Conservation (phyloP, 2,888 invertebrate genomes). For the Drosophila engyochracea region DNA sequence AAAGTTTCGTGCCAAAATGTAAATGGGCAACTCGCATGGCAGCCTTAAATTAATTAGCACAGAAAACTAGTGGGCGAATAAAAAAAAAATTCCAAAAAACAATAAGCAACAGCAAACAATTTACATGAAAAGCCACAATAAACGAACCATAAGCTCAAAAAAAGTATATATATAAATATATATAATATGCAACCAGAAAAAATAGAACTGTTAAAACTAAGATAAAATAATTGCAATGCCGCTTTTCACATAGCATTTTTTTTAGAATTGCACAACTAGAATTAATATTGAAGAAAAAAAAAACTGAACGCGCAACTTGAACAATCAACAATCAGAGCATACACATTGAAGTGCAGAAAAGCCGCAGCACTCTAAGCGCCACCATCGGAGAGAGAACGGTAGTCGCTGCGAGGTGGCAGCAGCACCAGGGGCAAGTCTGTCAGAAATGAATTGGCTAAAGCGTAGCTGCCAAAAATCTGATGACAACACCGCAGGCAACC, state of each 20-base stretch:
- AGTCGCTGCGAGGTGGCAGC: neutral
- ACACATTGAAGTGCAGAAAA: conserved; percentile 50
- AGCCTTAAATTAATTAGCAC: conserved; percentile 79
- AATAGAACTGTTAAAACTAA: conserved; percentile 21
- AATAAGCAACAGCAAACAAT: conserved; percentile 58
- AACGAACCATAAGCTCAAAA: conserved; percentile 52
- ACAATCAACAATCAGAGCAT: conserved; percentile 76
- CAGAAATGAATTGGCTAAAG: conserved; percentile 43
- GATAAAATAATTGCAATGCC: conserved; percentile 41
- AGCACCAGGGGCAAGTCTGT: neutral
- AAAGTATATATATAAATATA: neutral
- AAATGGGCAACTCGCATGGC: conserved; percentile 70
- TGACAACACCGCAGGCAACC: conserved; percentile 44
- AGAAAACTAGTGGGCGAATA: conserved; percentile 75
- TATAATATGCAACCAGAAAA: conserved; percentile 4
- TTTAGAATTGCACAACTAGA: conserved; percentile 62
- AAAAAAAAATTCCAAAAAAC: conserved; percentile 45
- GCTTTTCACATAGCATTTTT: conserved; percentile 60
- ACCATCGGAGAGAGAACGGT: neutral
- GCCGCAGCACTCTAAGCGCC: neutral
- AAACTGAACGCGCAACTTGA: conserved; percentile 37
- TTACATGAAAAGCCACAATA: conserved; percentile 67
- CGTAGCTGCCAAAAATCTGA: conserved; percentile 42
- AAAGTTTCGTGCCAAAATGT: conserved; percentile 67
- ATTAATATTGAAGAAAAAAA: conserved; percentile 44